phyloP scores from a whole-genome alignment of 2,888 invertebrate genomes.

The Sesia apiformis region DNA sequence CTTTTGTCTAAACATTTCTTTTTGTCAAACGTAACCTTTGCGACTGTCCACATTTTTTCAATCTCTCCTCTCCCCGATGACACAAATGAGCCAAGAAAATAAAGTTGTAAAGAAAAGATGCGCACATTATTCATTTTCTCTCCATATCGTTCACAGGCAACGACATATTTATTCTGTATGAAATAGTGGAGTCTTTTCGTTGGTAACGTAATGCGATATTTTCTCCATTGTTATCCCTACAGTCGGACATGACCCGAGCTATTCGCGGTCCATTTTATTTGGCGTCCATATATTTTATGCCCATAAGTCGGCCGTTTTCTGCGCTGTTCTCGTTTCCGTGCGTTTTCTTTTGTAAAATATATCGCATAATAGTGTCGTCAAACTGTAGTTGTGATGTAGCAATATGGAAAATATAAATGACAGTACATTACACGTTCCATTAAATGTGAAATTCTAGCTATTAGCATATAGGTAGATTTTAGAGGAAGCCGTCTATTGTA shows the following conservation, averaged over 20 bases:
- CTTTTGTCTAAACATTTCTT: too few relatives aligned
- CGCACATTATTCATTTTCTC: not conserved
- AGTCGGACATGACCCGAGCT: constrained; percentile 26
- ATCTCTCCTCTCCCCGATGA: too few relatives aligned
- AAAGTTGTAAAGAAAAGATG: too few relatives aligned
- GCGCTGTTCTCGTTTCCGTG: not conserved
- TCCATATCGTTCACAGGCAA: not conserved
- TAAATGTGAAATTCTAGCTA: too few relatives aligned
- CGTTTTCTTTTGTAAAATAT: not conserved
- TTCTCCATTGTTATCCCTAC: constrained; percentile 35
- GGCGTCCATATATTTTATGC: constrained; percentile 24
- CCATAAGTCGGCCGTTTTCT: constrained; percentile 11
- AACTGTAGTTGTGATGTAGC: too few relatives aligned
- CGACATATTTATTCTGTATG: constrained; percentile 7
- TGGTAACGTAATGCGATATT: constrained; percentile 26
- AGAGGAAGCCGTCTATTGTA: too few relatives aligned
- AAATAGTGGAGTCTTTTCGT: constrained; percentile 27
- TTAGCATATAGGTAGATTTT: too few relatives aligned
- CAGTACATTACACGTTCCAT: too few relatives aligned
- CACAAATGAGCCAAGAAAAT: too few relatives aligned
- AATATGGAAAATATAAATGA: too few relatives aligned
- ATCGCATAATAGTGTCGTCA: not conserved
- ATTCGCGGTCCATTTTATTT: constrained; percentile 27
- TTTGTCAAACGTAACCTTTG: too few relatives aligned
- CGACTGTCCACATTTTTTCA: too few relatives aligned